phyloP scores from a whole-genome alignment of 1,140 invertebrate genomes.

The Tetramorium simillimum region DNA sequence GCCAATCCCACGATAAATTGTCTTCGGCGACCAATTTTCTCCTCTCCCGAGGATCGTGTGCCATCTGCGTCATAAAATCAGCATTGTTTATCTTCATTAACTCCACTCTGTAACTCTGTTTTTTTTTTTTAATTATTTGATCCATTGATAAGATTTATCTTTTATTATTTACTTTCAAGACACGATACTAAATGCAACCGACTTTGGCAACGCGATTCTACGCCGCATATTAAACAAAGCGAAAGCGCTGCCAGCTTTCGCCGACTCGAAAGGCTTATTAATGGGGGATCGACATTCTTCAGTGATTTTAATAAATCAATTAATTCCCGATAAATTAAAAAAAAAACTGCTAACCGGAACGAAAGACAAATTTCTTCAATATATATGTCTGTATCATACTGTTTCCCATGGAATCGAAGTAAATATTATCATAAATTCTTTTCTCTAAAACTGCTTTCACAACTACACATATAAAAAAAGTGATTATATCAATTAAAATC shows the following conservation, averaged over 20 bases:
- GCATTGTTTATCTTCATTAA: not conserved
- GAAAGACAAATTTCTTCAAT: not conserved
- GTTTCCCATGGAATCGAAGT: not conserved
- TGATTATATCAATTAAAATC: not conserved
- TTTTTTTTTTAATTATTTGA: not conserved
- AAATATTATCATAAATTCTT: not conserved
- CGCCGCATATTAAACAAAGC: slow-evolving; percentile 1
- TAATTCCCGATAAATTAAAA: not conserved
- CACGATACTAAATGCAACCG: not conserved
- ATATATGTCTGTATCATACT: not conserved
- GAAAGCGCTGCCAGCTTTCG: slow-evolving; percentile 15
- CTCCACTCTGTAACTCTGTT: not conserved
- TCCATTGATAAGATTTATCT: not conserved
- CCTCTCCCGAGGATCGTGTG: slow-evolving; percentile 53
- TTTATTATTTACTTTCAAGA: slow-evolving; percentile 24
- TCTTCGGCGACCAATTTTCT: slow-evolving; percentile 48
- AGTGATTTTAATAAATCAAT: not conserved
- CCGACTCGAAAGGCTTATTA: not conserved
- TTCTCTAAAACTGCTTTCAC: not conserved
- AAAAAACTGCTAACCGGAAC: not conserved
- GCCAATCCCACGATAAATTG: slow-evolving; percentile 86
- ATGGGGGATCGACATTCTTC: not conserved
- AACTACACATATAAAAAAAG: no score
- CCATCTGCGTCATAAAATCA: slow-evolving; percentile 16
- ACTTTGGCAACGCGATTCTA: slow-evolving; percentile 1